Evolutionary conservation across 1,140 invertebrate species (phyloP).

Genomic region (Saccostrea glomerata): DNA sequence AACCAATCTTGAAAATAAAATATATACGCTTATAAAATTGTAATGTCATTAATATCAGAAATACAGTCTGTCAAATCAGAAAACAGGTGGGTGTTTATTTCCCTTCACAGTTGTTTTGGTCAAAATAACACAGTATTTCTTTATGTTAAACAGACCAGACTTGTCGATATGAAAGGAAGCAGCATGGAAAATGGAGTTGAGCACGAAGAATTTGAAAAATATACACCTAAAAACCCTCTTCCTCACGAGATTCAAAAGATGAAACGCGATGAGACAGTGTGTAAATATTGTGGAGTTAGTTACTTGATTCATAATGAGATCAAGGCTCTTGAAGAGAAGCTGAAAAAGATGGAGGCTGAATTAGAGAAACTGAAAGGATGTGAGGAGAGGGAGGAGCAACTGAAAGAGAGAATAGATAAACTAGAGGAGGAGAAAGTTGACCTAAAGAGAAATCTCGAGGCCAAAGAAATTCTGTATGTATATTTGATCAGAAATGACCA

Average conservation of each 20-base stretch:
- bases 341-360: slow-evolving; percentile 67
- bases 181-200: slow-evolving; percentile 45
- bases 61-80: too few relatives aligned
- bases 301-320: slow-evolving; percentile 79
- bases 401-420: slow-evolving; percentile 61
- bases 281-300: slow-evolving; percentile 78
- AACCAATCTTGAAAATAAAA: too few relatives aligned
- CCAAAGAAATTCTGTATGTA: slow-evolving; percentile 62
- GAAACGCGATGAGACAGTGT: slow-evolving; percentile 75
- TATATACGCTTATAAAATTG: too few relatives aligned
- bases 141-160: neutral
- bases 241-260: slow-evolving; percentile 76
- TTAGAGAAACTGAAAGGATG: slow-evolving; percentile 65
- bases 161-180: neutral
- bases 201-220: slow-evolving; percentile 63
- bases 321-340: slow-evolving; percentile 76
- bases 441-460: slow-evolving; percentile 48
- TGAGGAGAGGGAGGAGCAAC: slow-evolving; percentile 65
- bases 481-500: neutral
- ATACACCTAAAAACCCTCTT: slow-evolving; percentile 75
- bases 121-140: too few relatives aligned
- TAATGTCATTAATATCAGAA: too few relatives aligned
- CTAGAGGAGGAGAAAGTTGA: slow-evolving; percentile 54
- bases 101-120: too few relatives aligned
- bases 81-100: too few relatives aligned